These are phyloP conservation scores for Grapholita molesta DNA, from an alignment of 1,140 invertebrate species.

Conservation along the genomic window DNA sequence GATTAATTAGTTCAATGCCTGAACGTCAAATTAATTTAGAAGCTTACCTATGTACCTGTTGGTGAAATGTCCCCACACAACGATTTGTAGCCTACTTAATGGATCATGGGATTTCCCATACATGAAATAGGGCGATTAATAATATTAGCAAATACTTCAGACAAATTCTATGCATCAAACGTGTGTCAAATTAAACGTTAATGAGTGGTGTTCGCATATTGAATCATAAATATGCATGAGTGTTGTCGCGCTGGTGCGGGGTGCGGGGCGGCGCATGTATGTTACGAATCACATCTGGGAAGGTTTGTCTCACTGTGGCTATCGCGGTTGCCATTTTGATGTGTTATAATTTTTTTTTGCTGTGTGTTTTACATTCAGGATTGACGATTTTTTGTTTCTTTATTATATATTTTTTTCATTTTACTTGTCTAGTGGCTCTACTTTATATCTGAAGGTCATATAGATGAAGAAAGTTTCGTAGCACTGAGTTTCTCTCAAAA, in stretches of 20 bases:
- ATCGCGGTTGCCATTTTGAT: no score
- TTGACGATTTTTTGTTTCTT: no score
- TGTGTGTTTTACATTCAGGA: no score
- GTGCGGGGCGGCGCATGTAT: background rate
- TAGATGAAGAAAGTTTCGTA: no score
- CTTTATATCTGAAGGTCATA: no score
- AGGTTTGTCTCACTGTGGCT: background rate
- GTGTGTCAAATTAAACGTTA: constrained; percentile 31
- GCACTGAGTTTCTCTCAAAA: no score
- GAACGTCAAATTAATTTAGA: background rate
- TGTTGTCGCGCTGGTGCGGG: constrained; percentile 15
- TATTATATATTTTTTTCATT: no score
- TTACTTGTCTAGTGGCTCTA: no score
- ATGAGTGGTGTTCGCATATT: constrained; percentile 35
- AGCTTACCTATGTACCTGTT: background rate
- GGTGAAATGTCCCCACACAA: background rate
- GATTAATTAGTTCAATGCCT: background rate
- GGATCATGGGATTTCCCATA: background rate
- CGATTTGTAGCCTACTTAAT: background rate
- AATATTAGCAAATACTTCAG: constrained; percentile 2
- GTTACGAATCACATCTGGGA: background rate
- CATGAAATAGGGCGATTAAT: constrained; percentile 4
- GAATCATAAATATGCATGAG: constrained; percentile 44
- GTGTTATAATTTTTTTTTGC: no score
- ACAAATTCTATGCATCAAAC: constrained; percentile 5